phyloP scores from a whole-genome alignment of 2,888 invertebrate genomes.

The Temnothorax rugatulus region DNA sequence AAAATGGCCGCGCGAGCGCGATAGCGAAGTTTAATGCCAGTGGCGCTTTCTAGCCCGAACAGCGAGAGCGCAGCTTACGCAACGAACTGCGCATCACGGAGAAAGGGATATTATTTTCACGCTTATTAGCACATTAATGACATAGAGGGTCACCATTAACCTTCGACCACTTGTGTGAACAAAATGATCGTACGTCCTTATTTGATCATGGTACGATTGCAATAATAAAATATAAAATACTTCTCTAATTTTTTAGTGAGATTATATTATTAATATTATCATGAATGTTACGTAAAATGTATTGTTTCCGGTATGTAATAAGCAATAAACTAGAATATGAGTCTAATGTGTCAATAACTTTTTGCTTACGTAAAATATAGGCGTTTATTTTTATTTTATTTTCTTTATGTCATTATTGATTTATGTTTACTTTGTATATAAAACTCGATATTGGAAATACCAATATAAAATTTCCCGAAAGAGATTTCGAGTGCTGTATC shows the following conservation, averaged over 20 bases:
- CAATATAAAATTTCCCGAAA: neutral
- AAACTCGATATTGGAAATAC: neutral
- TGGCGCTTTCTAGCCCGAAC: slow-evolving; percentile 32
- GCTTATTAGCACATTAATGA: neutral
- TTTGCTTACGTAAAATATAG: neutral
- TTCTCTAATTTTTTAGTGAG: neutral
- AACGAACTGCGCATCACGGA: slow-evolving; percentile 48
- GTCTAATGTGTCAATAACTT: neutral
- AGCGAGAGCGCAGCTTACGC: slow-evolving; percentile 62
- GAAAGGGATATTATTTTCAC: slow-evolving; percentile 2
- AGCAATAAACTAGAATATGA: neutral
- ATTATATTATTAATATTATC: neutral
- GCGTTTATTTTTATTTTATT: neutral
- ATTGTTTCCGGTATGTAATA: neutral
- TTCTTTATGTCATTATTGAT: neutral
- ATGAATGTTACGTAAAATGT: neutral
- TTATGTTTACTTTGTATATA: neutral
- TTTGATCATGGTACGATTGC: neutral
- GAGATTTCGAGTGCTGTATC: neutral
- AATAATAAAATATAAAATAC: neutral
- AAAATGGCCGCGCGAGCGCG: slow-evolving; percentile 81
- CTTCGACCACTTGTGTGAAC: neutral
- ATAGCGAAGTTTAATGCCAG: slow-evolving; percentile 75
- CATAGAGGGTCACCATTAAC: neutral
- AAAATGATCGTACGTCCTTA: neutral